Conservation (phyloP, 2,888 invertebrate species). For the Pristionchus exspectatus region DNA sequence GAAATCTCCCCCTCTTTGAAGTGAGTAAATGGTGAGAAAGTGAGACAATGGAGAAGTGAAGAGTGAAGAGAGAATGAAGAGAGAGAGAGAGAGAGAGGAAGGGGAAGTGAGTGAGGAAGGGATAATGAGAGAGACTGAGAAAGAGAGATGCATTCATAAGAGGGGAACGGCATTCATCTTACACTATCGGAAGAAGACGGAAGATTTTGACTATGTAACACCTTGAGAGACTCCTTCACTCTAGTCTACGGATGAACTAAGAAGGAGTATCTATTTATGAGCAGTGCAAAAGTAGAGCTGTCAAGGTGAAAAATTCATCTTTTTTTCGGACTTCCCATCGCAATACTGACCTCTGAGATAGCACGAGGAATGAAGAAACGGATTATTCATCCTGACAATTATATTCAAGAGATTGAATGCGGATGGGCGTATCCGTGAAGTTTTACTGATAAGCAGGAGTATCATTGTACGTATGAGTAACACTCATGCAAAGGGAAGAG, state of each 20-base stretch:
- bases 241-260: neutral
- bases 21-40: constrained; percentile 40
- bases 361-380: no score
- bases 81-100: constrained; percentile 22
- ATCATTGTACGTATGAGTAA: neutral
- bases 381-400: no score
- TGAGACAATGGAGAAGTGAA: neutral
- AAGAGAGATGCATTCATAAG: constrained; percentile 14
- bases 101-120: constrained; percentile 24
- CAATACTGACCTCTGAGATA: no score
- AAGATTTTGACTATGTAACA: constrained; percentile 43
- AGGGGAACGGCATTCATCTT: constrained; percentile 40
- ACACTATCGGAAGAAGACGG: neutral
- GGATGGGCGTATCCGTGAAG: no score
- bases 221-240: constrained; percentile 2
- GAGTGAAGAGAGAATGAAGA: constrained; percentile 19
- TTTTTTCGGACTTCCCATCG: no score
- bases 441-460: neutral
- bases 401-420: no score
- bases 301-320: no score
- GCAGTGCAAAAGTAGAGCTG: no score
- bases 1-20: neutral
- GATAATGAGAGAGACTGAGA: constrained; percentile 41
- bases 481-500: neutral
- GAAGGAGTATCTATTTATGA: no score